Evolutionary conservation across 2,888 invertebrate species (phyloP), one percentile per base, ranked within the genome.

Genomic region (Bruchidius siliquastri): DNA sequence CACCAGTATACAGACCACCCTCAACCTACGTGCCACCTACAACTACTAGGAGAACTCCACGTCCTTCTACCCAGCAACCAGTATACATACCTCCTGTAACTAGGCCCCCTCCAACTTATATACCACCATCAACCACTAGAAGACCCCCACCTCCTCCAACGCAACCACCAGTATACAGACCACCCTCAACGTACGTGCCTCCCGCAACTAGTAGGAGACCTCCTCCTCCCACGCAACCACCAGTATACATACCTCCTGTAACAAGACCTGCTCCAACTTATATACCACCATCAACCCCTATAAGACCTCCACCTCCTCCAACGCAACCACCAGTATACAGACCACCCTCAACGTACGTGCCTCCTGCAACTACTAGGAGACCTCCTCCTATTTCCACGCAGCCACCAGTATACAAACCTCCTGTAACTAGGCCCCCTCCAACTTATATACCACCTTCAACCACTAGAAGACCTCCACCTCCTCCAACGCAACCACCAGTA

Each of bases 311-410:
- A 21, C 21, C 69, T 20, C 69, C 69, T 21, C 69, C 69, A 4
- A 69, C 69, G 21, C 30, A 26, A 26, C 69, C 69, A 21, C 69
- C 69, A 26, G 22, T 21, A 21, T 26, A 22, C 21, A 69, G 69
- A 21, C 69, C 69, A 3, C 69, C 69, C 1, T 26, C 69, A 2
- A 69, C 22, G 18, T 69, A 69, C 21, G 22, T 69, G 21, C 69
- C 69, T 69, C 69, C 69, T 21, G 69, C 69, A 69, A 69, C 69
- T 20, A 69, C 21, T 26, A 69, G 30, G 21, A 49, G 49, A 18
- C 49, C 49, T 49, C 49, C 18, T 13, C 49, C 26, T 26, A n/a
- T n/a, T n/a, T 8, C 49, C 1, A 49, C 49, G 13, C 49, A 49
- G 13, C 49, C 49, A 49, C 49, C 49, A 49, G 18, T 13, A 13